Evolutionary conservation across 2,797 vertebrate genomes (phyloP), one percentile per base, ranked within the genome.

Genomic region (Cirrhinus mrigala): DNA sequence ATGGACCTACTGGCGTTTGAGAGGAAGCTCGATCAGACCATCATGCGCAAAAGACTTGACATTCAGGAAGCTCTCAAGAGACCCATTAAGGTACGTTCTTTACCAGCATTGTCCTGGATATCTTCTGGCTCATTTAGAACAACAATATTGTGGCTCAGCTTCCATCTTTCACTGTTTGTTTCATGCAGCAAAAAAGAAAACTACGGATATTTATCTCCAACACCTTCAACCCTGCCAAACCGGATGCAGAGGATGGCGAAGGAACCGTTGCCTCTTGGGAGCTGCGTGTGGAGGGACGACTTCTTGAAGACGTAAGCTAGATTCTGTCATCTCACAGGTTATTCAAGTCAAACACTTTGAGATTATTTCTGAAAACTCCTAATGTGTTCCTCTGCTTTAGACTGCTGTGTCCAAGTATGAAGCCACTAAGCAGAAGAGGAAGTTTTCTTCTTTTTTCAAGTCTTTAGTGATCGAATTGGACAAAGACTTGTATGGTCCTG

Each of bases 371-470:
- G 29, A 60, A 44, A 73, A 44, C 12, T 20, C 1, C 0, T 5
- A 22, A 27, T 54, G 2, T 82, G n/a, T 74, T 60, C 15, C 16
- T 74, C 56, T 8, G 27, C 83, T 37, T 22, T 94, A 99, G 98
- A 97, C 97, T 50, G 98, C 98, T 79, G 95, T 99, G 88, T 99
- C 98, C 89, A 99, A 99, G 93, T 99, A 99, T 33, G 98, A 99
- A 94, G 98, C 98, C 91, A 99, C 98, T 87, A 99, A 99, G 92
- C 98, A 99, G 94, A 99, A 99, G 91, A 96, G 98, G 90, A 99
- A 99, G 90, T 99, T 99, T 89, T 99, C 98, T 33, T 99, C 98
- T 83, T 99, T 99, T 94, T 99, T 99, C 93, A 99, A 99, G 92
- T 99, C 98, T 87, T 95, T 99, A 91, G 98, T 99, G 92, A 99